Percentiles rank a stretch among this genome's conserved stretches.
phyloP scores from a whole-genome alignment of 2,888 invertebrate species.

The Rotaria macrura region DNA sequence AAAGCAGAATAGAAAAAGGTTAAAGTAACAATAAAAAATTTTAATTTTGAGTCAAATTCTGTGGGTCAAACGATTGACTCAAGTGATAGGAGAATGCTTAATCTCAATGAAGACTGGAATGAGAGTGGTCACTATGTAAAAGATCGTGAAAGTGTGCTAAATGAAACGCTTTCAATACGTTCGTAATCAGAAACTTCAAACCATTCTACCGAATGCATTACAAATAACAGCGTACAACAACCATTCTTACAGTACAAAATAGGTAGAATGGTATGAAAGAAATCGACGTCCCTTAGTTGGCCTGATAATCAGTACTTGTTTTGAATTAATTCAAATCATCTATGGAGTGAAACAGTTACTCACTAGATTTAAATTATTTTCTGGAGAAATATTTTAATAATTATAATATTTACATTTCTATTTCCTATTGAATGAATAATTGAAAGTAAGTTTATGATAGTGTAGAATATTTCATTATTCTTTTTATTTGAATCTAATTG shows the following conservation, averaged over 20 bases:
- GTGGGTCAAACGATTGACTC: conserved; percentile 11
- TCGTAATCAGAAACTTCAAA: conserved; percentile 45
- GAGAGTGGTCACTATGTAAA: conserved; percentile 48
- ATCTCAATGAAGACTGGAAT: conserved; percentile 46
- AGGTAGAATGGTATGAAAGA: neutral
- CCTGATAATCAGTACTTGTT: neutral
- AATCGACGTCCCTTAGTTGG: neutral
- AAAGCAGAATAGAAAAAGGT: no score
- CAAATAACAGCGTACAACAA: conserved; percentile 41
- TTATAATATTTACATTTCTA: neutral
- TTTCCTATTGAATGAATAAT: neutral
- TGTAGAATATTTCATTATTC: neutral
- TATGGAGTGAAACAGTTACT: neutral
- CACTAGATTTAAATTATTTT: neutral
- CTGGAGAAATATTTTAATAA: neutral
- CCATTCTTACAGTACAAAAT: neutral
- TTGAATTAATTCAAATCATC: neutral
- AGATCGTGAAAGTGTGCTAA: conserved; percentile 45
- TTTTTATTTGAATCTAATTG: no score
- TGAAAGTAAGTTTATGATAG: neutral
- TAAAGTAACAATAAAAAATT: no score
- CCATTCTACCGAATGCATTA: conserved; percentile 50
- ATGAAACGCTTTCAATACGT: conserved; percentile 50
- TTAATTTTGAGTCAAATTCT: conserved; percentile 23
- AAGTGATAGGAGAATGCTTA: conserved; percentile 44